Percentiles rank a stretch among this genome's conserved stretches.
These are phyloP conservation scores for Macaria notata DNA, from an alignment of 2,888 invertebrate species.

Conservation along the genomic window DNA sequence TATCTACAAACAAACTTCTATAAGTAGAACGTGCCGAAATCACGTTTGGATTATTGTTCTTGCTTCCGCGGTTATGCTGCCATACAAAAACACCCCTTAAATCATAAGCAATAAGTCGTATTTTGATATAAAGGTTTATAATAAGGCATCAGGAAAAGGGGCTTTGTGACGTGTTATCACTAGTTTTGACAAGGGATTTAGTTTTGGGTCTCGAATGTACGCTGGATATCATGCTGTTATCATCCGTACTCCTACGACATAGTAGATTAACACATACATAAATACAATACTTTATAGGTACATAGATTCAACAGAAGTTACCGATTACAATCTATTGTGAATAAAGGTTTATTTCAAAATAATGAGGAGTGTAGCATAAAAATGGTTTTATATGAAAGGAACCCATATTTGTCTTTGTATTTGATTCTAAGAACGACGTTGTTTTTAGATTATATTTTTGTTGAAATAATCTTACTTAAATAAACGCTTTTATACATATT, in stretches of 20 bases:
- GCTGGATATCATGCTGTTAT: background rate
- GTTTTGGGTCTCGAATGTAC: slow-evolving; percentile 13
- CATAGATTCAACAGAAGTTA: too few relatives aligned
- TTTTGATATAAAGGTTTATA: slow-evolving; percentile 6
- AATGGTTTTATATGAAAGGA: too few relatives aligned
- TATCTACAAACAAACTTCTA: slow-evolving; percentile 27
- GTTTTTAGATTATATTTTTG: too few relatives aligned
- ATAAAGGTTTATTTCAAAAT: too few relatives aligned
- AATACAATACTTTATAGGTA: too few relatives aligned
- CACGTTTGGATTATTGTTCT: slow-evolving; percentile 24
- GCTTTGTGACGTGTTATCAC: slow-evolving; percentile 37
- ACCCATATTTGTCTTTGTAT: too few relatives aligned
- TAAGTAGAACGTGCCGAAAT: slow-evolving; percentile 24
- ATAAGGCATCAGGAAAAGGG: slow-evolving; percentile 24
- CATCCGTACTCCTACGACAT: background rate
- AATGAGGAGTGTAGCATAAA: too few relatives aligned
- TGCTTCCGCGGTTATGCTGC: background rate
- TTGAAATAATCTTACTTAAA: too few relatives aligned
- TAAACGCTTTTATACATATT: too few relatives aligned
- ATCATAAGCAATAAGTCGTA: background rate
- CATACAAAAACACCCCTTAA: slow-evolving; percentile 4
- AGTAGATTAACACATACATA: too few relatives aligned
- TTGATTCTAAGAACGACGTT: too few relatives aligned
- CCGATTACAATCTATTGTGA: too few relatives aligned
- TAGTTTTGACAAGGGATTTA: slow-evolving; percentile 43